Percentiles rank a stretch among this genome's conserved stretches.
phyloP scores from a whole-genome alignment of 2,797 vertebrate genomes.

The Urophycis tenuis region DNA sequence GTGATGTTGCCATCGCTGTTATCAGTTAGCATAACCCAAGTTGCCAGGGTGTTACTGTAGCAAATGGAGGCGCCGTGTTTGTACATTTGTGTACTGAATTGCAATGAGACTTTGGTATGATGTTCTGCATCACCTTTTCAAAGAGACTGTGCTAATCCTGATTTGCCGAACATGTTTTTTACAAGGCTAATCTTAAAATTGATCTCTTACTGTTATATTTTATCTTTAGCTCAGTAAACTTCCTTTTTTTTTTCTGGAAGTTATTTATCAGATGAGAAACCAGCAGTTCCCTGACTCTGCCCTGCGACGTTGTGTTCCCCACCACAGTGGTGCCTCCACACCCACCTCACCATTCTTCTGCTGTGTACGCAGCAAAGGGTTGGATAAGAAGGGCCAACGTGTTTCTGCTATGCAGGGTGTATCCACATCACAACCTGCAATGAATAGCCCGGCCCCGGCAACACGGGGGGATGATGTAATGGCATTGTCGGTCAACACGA shows the following conservation, averaged over 20 bases:
- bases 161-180: neutral
- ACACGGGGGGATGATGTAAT: conserved; percentile 30
- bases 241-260: too few species aligned
- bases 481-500: conserved; percentile 23
- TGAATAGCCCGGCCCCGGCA: neutral
- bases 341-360: neutral
- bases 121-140: neutral
- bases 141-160: neutral
- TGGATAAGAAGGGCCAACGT: neutral
- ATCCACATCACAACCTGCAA: neutral
- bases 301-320: neutral
- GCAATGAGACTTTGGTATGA: neutral
- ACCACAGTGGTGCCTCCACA: neutral
- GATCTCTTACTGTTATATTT: neutral
- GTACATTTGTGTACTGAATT: neutral
- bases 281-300: neutral
- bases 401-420: neutral
- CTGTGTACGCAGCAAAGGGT: neutral
- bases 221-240: neutral
- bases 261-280: neutral
- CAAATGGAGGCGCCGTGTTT: neutral
- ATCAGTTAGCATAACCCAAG: neutral
- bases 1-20: neutral
- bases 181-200: neutral
- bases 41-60: neutral